Base-by-base conservation (phyloP, 1,140 invertebrate species). In the Nephila pilipes region DNA sequence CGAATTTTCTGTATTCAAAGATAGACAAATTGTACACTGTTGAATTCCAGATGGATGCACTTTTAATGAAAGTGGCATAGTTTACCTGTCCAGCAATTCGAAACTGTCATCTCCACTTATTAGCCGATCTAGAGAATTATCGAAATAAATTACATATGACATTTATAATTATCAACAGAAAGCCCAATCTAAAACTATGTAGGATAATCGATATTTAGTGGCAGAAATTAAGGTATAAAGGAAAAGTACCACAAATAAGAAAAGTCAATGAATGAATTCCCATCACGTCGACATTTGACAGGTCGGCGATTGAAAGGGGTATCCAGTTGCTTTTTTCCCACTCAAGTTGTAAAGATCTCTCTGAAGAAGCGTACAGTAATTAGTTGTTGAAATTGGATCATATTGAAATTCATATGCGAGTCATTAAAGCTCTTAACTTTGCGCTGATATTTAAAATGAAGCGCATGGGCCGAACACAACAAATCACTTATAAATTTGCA, bases 231-330 rank as follows among this genome's bases (percentile, higher is more conserved):
- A 36, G 69, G 65, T 75, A 29, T 4, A 75, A 36, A 5, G 16
- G 10, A 16, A 75, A 18, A 75, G 14, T 32, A 32, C 36, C 14
- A 75, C 12, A 36, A 16, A 75, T 12, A 75, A 65, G 46, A 65
- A 65, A 65, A 65, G 22, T n/a, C 25, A n/a, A n/a, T 65, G 10
- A 65, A 32, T 75, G 2, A 29, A 75, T 75, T 75, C 69, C 29
- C 14, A 29, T 36, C 29, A 36, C 65, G 65, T 75, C 29, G 18
- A 18, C 65, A 25, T 36, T 75, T 32, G 65, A 32, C 18, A 32
- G 29, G 29, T 75, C 65, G 65, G 65, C 65, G 29, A 75, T 18
- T 75, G 65, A 75, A 75, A 75, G 65, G 29, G 65, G 65, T 75
- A 75, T 75, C 65, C 65, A 75, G 65, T 75, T 75, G 65, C 69